These are phyloP conservation scores for Pseudorhiza aurosa DNA, from an alignment of 30 jellyfish, hydroid and myxozoan species.

Conservation along the genomic window DNA sequence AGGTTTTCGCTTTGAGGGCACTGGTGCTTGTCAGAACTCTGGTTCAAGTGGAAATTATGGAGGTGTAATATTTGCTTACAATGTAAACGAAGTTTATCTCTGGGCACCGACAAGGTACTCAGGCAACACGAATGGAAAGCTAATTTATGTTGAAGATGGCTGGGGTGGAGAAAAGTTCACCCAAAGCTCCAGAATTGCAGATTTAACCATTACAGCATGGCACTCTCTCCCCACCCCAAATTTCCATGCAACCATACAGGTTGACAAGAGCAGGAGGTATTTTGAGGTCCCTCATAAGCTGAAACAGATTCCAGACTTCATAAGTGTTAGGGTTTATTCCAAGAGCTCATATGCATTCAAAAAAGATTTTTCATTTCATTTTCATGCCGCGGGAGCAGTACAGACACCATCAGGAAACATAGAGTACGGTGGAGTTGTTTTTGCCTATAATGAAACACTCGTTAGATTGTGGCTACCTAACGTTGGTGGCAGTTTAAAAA, in stretches of 20 bases:
- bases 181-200: conserved; percentile 87
- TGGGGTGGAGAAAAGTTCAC: conserved; percentile 96
- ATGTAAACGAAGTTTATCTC: conserved; percentile 65
- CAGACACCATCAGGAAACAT: conserved; percentile 67
- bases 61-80: conserved; percentile 89
- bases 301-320: conserved; percentile 84
- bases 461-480: conserved; percentile 90
- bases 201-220: conserved; percentile 91
- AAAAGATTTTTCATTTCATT: conserved; percentile 63
- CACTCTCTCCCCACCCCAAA: conserved; percentile 84
- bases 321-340: conserved; percentile 83
- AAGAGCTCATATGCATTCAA: conserved; percentile 5
- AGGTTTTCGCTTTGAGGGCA: conserved; percentile 87
- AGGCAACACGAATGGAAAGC: conserved; percentile 73
- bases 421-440: conserved; percentile 92
- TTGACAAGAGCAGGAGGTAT: conserved; percentile 51
- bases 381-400: conserved; percentile 87
- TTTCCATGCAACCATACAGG: conserved; percentile 75
- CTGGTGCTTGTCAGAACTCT: conserved; percentile 96
- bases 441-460: conserved; percentile 79
- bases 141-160: conserved; percentile 94
- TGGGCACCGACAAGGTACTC: conserved; percentile 90
- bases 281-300: conserved; percentile 72
- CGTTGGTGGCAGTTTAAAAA: conserved; percentile 22
- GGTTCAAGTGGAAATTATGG: conserved; percentile 86